A percentile compares a stretch with the other conserved stretches of the same genome.
Conservation (phyloP, 1,140 invertebrate species). For the Ceratoteleas bidentatus region DNA sequence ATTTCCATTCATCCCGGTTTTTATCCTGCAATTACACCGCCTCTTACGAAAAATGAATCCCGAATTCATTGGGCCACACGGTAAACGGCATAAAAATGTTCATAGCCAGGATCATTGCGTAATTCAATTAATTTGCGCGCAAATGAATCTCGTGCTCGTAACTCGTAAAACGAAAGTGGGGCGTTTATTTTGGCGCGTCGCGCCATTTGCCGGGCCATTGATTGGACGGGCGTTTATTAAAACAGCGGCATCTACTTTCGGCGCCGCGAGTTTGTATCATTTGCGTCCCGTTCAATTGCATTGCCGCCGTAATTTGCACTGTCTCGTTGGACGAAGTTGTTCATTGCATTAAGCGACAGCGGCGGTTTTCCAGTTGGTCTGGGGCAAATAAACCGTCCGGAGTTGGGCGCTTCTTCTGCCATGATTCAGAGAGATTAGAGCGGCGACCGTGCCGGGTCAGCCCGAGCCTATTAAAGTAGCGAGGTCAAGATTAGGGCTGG, state of each 20-base stretch:
- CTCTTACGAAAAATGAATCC: neutral
- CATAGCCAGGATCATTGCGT: no score
- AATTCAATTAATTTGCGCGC: neutral
- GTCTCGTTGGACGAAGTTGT: conserved; percentile 27
- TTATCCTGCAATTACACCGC: no score
- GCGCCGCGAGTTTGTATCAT: conserved; percentile 33
- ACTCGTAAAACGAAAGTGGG: neutral
- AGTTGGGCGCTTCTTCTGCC: conserved; percentile 19
- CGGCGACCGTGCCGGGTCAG: conserved; percentile 32
- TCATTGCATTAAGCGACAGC: conserved; percentile 55
- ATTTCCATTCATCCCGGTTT: no score
- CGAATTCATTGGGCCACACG: neutral
- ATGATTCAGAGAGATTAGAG: conserved; percentile 50
- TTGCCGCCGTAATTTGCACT: conserved; percentile 54
- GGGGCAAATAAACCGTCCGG: conserved; percentile 46
- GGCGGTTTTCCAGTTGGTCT: conserved; percentile 40
- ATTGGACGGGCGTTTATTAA: conserved; percentile 34
- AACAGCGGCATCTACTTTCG: conserved; percentile 34
- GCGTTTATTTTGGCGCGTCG: neutral
- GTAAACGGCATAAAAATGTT: neutral
- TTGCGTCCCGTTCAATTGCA: conserved; percentile 49
- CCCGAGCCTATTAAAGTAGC: conserved; percentile 47
- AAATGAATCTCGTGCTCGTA: neutral
- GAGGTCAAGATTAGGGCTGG: conserved; percentile 55
- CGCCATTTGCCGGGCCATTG: conserved; percentile 15